Base-by-base conservation (phyloP, 1,140 invertebrate genomes). In the Argopecten irradians region DNA sequence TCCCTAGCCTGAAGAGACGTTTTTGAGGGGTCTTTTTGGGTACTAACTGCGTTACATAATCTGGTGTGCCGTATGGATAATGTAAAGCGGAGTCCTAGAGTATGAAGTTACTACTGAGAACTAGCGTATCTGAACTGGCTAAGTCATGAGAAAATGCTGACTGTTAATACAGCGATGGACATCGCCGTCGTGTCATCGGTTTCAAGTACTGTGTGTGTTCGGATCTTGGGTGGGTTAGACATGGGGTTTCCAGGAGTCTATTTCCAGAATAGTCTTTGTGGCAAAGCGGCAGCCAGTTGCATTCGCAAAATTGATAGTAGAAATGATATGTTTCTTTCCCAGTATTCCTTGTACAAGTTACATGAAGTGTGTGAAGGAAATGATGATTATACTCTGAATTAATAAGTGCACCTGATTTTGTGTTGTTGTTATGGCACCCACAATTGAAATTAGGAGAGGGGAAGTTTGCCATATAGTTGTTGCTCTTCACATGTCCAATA, bases 81-180 rank as follows among this genome's bases (percentile, higher is more conserved):
- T n/a, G n/a, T 95, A 97, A 97, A 93, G 97, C 98, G 0, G 98
- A 99, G 95, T 98, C n/a, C n/a, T n/a, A n/a, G n/a, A n/a, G 98
- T 90, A 98, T 99, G 97, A 99, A 99, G 93, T 95, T 99, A 43
- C 94, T 99, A 82, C 95, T 99, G 35, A 96, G 98, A 89, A 98
- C 98, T 0, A 97, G 98, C n/a, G n/a, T n/a, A 95, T 97, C 97
- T 3, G 94, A 94, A 41, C 91, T 95, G 28, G 93, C 93, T 35
- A 97, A 97, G n/a, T n/a, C 33, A 94, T 98, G n/a, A 8, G 97
- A 97, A 91, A 99, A 99, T 95, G 97, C 96, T 82, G 97, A 97
- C 87, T n/a, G 97, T 98, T 82, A 97, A 98, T 94, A 99, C 98
- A 32, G 96, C 98, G 2, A 95, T 98, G 86, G 98, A 98, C 91